These are phyloP conservation scores for Bilobella aurantiaca DNA, from an alignment of 1,140 invertebrate species.

Conservation along the genomic window DNA sequence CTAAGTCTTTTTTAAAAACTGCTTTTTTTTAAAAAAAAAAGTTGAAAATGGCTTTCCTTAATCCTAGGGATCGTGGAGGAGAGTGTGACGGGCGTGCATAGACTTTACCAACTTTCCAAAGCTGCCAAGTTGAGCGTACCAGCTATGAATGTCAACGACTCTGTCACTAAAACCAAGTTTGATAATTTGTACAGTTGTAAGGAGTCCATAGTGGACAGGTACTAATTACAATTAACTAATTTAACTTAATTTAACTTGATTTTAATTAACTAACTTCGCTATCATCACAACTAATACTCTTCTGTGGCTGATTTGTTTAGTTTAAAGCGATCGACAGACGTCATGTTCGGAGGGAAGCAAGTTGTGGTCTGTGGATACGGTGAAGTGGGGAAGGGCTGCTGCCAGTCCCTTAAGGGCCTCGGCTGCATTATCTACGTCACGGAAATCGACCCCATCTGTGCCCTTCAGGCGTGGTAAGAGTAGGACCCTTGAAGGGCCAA, in stretches of 20 bases:
- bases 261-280: no score
- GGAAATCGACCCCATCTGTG: constrained; percentile 97
- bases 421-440: constrained; percentile 91
- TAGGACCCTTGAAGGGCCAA: constrained; percentile 1
- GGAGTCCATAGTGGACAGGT: constrained; percentile 81
- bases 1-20: constrained; percentile 10
- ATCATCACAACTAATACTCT: no score
- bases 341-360: constrained; percentile 98
- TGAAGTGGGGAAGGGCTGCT: constrained; percentile 96
- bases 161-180: constrained; percentile 98
- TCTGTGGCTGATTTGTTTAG: constrained; percentile 43
- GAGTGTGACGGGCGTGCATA: constrained; percentile 92
- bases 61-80: constrained; percentile 86
- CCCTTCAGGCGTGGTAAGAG: constrained; percentile 78
- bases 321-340: constrained; percentile 87
- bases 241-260: no score
- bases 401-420: constrained; percentile 84
- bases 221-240: no score
- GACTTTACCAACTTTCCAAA: constrained; percentile 91
- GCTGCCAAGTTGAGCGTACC: constrained; percentile 89
- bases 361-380: constrained; percentile 94
- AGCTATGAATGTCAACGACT: constrained; percentile 98
- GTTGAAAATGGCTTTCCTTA: not conserved
- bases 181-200: constrained; percentile 90
- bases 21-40: not conserved